A percentile compares a stretch with the other conserved stretches of the same genome.
Evolutionary conservation across 1,140 invertebrate species (phyloP).

Genomic region (Meteorus sp.): DNA sequence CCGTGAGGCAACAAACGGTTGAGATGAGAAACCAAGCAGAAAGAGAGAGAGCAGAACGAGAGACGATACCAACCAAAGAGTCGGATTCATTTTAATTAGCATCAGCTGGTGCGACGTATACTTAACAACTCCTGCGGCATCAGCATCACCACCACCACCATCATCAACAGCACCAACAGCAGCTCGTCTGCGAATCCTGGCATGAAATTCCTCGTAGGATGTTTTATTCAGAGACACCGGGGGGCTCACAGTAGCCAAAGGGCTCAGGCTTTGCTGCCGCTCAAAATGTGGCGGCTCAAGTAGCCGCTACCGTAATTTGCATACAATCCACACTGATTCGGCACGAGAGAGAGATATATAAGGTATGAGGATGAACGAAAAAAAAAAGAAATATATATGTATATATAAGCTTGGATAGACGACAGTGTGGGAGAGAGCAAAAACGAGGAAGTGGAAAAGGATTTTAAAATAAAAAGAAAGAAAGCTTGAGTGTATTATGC

Average conservation of each 20-base stretch:
- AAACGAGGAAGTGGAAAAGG: constrained; percentile 11
- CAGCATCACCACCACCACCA: constrained; percentile 20
- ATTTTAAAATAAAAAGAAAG: constrained; percentile 2
- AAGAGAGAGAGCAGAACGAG: constrained; percentile 16
- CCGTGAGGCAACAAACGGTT: constrained; percentile 43
- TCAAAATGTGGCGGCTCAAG: constrained; percentile 47
- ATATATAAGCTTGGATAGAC: too few relatives aligned
- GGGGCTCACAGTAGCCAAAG: constrained; percentile 40
- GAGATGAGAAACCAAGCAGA: not conserved
- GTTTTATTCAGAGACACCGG: constrained; percentile 58
- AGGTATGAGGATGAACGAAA: not conserved
- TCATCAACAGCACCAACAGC: constrained; percentile 11
- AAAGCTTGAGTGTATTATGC: constrained; percentile 12
- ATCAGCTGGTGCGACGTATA: constrained; percentile 57
- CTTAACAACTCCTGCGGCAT: constrained; percentile 50
- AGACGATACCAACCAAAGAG: constrained; percentile 24
- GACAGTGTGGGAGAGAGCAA: not conserved
- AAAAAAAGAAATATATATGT: not conserved
- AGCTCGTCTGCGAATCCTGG: constrained; percentile 18
- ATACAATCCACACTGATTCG: constrained; percentile 54
- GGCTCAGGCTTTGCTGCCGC: constrained; percentile 26
- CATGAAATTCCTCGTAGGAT: constrained; percentile 54
- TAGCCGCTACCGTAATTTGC: constrained; percentile 56
- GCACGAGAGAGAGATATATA: constrained; percentile 24
- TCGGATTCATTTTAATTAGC: constrained; percentile 57